phyloP scores from a whole-genome alignment of 1,140 invertebrate genomes.

The Pogonognathellus flavescens region DNA sequence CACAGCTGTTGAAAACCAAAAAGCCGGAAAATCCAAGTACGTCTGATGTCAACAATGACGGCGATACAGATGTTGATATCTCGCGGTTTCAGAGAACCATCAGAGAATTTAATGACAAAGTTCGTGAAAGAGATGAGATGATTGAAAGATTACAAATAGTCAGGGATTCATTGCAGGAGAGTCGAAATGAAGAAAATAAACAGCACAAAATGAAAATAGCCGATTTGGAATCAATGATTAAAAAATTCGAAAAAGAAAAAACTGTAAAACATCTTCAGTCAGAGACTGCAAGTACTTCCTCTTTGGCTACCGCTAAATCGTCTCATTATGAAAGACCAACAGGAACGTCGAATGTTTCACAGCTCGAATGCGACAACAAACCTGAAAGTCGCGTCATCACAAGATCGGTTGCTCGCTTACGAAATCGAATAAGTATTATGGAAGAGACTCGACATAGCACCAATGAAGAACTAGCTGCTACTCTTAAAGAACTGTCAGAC shows the following conservation, averaged over 20 bases:
- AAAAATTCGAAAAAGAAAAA: background rate
- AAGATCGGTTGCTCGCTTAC: constrained; percentile 92
- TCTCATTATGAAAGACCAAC: background rate
- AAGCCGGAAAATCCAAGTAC: constrained; percentile 83
- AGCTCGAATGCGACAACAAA: background rate
- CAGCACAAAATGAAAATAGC: background rate
- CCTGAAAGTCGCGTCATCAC: constrained; percentile 65
- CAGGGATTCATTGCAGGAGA: background rate
- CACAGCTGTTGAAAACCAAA: constrained; percentile 10
- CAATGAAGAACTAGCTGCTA: constrained; percentile 94
- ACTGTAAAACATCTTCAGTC: background rate
- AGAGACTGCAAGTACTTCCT: background rate
- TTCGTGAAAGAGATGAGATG: background rate
- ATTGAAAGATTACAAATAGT: constrained; percentile 23
- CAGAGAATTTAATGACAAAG: background rate
- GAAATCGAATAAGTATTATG: constrained; percentile 92
- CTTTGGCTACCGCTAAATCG: background rate
- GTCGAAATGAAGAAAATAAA: background rate
- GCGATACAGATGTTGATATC: background rate
- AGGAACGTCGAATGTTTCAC: background rate
- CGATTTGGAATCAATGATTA: background rate
- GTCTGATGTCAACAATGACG: constrained; percentile 79
- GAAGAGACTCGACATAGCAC: constrained; percentile 90
- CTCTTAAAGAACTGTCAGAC: constrained; percentile 91
- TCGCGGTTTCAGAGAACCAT: background rate